Conservation (phyloP, 2,113 vertebrate species). For the Caracal caracal region DNA sequence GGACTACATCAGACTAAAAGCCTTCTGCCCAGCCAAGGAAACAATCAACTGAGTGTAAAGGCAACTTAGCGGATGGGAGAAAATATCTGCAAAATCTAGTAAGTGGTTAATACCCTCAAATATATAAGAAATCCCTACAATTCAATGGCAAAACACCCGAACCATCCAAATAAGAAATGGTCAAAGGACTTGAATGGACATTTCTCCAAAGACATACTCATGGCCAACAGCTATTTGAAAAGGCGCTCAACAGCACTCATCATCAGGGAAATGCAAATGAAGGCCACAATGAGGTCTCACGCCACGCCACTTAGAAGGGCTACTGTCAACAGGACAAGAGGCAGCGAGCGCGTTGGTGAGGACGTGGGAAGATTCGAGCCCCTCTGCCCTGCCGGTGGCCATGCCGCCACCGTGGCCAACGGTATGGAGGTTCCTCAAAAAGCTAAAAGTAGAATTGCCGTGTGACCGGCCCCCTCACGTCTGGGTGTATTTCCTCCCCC, state of each 20-base stretch:
- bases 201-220: neutral
- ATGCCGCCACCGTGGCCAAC: neutral
- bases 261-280: neutral
- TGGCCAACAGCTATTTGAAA: neutral
- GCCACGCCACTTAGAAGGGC: too few species aligned
- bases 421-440: neutral
- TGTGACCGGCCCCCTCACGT: neutral
- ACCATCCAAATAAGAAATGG: neutral
- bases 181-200: neutral
- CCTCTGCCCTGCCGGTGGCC: neutral
- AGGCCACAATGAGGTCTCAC: neutral
- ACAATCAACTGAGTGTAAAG: neutral
- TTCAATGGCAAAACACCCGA: neutral
- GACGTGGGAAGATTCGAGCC: neutral
- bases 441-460: neutral
- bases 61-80: neutral
- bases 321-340: too few species aligned
- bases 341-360: neutral
- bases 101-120: neutral
- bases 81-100: neutral
- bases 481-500: neutral
- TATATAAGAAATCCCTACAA: neutral
- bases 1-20: neutral
- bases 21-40: neutral
- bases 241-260: too few species aligned